Evolutionary conservation across 2,888 invertebrate genomes (phyloP), one percentile per base, ranked within the genome.

Genomic region (Ernsta delagoae): DNA sequence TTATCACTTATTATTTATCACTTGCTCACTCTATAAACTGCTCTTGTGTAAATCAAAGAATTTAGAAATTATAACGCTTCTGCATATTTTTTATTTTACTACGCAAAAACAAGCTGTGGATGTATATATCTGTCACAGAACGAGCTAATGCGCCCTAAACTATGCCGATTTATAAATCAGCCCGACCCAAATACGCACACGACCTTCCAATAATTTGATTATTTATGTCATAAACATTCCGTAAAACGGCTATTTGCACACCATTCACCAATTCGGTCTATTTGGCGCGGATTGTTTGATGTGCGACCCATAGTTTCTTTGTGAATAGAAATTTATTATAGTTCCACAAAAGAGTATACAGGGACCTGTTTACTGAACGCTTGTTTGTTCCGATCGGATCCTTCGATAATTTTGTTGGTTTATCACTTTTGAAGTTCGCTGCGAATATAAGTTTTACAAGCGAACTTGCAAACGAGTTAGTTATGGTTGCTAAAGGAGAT

Each of bases 151-250:
- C 34, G 16, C 6, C 45, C 68, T 48, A 68, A 61, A 68, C 57
- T 61, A 62, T 54, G 12, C 12, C 68, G 67, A 67, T 61, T 34
- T 62, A 68, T 68, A 68, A 68, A 68, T 67, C 67, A 48, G 39
- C 48, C 11, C 9, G 48, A 59, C n/a, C 39, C 62, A n/a, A 60
- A 53, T 48, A 31, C 24, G 68, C 6, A 48, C 34, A n/a, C 63
- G 34, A 41, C n/a, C 36, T 48, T 50, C 57, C 62, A 41, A 57
- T 62, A 68, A 68, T 68, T 68, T 68, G 62, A 68, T 68, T 68
- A 68, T 62, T 68, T 68, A 62, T 56, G 67, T 68, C 67, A 62
- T 68, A 68, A 61, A 61, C 61, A 68, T 68, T 56, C 61, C 56
- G 56, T 39, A 45, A 60, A 67, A 62, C 31, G 61, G 36, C 9